Evolutionary conservation across 2,888 invertebrate genomes (phyloP), one percentile per base, ranked within the genome.

Genomic region (Tiliacea aurago): DNA sequence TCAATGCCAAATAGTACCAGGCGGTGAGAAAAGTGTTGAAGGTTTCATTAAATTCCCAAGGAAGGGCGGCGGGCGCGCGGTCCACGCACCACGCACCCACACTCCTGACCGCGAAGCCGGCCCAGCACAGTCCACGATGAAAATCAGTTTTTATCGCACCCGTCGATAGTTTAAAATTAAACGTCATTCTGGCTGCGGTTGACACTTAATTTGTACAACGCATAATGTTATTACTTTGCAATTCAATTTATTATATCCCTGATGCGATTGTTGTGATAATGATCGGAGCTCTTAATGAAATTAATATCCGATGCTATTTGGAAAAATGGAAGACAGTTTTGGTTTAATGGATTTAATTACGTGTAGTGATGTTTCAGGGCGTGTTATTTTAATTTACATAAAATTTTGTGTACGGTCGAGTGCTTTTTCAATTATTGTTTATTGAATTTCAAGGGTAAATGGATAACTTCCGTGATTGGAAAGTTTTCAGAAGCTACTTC

Each of bases 1-100:
- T 96, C 96, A 96, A 96, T 96, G 96, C 96, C 96, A 96, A 96
- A 93, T 95, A 92, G 91, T 94, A 96, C 96, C 90, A 96, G 95
- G 96, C 87, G 79, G 69, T 45, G 91, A 94, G 89, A 88, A 91
- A 78, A 70, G 15, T 71, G 65, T 71, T 91, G 93, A 88, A 93
- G 91, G 88, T 88, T 84, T 73, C 70, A 84, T 94, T 93, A 92
- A 92, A 93, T 84, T 84, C 83, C 81, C 73, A 59, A 83, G 85
- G 81, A 79, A 76, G 78, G 84, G 82, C 78, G 85, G 88, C 78
- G 78, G 82, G 83, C 76, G 84, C 83, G 75, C 73, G 73, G 73
- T 86, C 88, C 84, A 80, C 88, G 84, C 87, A 87, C 90, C 91
- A 88, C 89, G 86, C 90, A 51, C 90, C 89, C 91, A 90, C 85